Evolutionary conservation across 1,140 invertebrate genomes (phyloP), one percentile per base, ranked within the genome.

Genomic region (Drosophila teissieri): DNA sequence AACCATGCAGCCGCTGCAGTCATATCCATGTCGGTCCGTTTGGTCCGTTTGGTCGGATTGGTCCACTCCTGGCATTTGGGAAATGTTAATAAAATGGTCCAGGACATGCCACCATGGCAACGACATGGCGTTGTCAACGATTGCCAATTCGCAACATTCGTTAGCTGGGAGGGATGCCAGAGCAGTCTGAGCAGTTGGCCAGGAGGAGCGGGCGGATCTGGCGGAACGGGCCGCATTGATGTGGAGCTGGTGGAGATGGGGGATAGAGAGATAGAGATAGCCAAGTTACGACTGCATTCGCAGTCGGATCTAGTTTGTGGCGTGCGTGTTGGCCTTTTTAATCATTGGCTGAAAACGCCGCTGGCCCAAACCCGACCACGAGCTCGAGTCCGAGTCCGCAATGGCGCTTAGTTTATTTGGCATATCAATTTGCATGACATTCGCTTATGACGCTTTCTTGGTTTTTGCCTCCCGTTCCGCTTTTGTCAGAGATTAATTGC

Each of bases 11-110:
- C 22, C 49, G 42, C 60, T 75, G 70, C 31, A 31, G 31, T 75
- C 73, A 75, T 75, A 60, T 46, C 42, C 19, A 74, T 74, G 54
- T 75, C 53, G 48, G 53, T 45, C 36, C 73, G 54, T 58, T 84
- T 76, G 69, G 57, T 19, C 1, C 19, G 19, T 19, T 19, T 19
- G 19, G 19, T 19, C 19, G n/a, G n/a, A n/a, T n/a, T n/a, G n/a
- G n/a, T 27, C 64, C 45, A 57, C 76, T 78, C 68, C 60, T 73
- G 80, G 68, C 68, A 74, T 58, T 80, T 70, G 73, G 44, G 44
- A 70, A 84, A 85, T 68, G 77, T 70, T 73, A 64, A 73, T 72
- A 68, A 80, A 80, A 68, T 75, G 76, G 77, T 80, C 65, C 58
- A 70, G 80, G 64, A 78, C 76, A 80, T 81, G 73, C 78, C 78